Evolutionary conservation across 1,140 invertebrate genomes (phyloP).

Genomic region (Cydia splendana): DNA sequence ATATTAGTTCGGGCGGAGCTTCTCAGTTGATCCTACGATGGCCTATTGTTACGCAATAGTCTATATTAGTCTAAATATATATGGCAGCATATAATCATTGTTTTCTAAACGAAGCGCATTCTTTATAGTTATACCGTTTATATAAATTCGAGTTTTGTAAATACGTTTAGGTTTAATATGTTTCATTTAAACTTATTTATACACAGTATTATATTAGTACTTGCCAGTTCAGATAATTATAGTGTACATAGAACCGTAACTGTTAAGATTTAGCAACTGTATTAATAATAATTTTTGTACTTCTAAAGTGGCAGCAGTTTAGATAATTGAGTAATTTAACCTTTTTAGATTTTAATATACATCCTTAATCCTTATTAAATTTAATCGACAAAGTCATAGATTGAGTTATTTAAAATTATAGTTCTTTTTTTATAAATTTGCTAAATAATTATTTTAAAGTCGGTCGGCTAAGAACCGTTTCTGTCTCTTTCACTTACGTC

Average conservation of each 20-base stretch:
- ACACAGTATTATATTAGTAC: slow-evolving; percentile 75
- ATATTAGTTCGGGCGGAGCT: slow-evolving; percentile 28
- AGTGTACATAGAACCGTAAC: slow-evolving; percentile 58
- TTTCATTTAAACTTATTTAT: slow-evolving; percentile 63
- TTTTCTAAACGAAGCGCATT: slow-evolving; percentile 26
- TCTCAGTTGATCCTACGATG: slow-evolving; percentile 11
- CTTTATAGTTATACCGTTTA: slow-evolving; percentile 30
- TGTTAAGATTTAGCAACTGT: slow-evolving; percentile 40
- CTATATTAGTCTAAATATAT: slow-evolving; percentile 23
- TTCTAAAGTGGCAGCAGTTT: slow-evolving; percentile 36
- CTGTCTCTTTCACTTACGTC: background rate
- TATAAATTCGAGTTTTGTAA: slow-evolving; percentile 47
- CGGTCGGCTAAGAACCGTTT: background rate
- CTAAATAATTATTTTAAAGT: slow-evolving; percentile 11
- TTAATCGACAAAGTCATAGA: slow-evolving; percentile 46
- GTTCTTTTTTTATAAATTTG: slow-evolving; percentile 41
- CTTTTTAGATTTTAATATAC: slow-evolving; percentile 30
- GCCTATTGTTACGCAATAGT: slow-evolving; percentile 28
- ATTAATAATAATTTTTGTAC: slow-evolving; percentile 46
- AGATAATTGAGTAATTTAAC: slow-evolving; percentile 18
- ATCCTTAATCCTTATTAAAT: slow-evolving; percentile 20
- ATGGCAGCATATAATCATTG: slow-evolving; percentile 29
- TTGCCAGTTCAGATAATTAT: slow-evolving; percentile 67
- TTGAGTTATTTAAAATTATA: slow-evolving; percentile 46
- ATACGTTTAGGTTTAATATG: slow-evolving; percentile 51